Evolutionary conservation across 2,113 vertebrate species (phyloP).

Genomic region (Condylura cristata): DNA sequence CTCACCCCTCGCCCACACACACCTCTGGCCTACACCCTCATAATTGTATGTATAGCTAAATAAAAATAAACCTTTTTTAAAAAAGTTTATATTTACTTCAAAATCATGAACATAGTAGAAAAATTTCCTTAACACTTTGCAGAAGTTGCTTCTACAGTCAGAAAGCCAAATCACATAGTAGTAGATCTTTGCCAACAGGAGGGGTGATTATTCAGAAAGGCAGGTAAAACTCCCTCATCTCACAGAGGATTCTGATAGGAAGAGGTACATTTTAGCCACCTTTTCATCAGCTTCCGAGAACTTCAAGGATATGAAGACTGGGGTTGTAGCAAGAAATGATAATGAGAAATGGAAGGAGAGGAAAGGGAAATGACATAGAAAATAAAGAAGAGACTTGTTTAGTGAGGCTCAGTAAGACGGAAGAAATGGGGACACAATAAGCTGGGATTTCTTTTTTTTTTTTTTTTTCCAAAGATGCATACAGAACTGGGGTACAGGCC

Average conservation of each 20-base stretch:
- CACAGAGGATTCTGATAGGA: background rate
- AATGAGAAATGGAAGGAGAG: background rate
- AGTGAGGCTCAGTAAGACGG: background rate
- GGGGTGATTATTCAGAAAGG: background rate
- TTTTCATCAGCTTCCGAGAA: background rate
- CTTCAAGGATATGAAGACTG: background rate
- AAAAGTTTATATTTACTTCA: background rate
- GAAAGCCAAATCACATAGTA: background rate
- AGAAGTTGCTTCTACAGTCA: background rate
- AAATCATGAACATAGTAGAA: background rate
- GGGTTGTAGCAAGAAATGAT: background rate
- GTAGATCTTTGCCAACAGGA: background rate
- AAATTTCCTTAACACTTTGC: background rate
- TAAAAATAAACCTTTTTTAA: no score
- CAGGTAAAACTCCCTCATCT: background rate
- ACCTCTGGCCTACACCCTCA: no score
- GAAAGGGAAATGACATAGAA: background rate
- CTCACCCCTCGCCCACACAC: no score
- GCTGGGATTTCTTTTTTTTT: no score
- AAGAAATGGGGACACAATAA: fast-evolving
- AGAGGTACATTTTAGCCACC: background rate
- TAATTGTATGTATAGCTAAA: no score
- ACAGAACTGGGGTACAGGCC: no score
- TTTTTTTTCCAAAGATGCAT: no score
- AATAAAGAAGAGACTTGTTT: background rate